Evolutionary conservation across 2,888 invertebrate species (phyloP), one percentile per base, ranked within the genome.

Genomic region (Macaria notata): DNA sequence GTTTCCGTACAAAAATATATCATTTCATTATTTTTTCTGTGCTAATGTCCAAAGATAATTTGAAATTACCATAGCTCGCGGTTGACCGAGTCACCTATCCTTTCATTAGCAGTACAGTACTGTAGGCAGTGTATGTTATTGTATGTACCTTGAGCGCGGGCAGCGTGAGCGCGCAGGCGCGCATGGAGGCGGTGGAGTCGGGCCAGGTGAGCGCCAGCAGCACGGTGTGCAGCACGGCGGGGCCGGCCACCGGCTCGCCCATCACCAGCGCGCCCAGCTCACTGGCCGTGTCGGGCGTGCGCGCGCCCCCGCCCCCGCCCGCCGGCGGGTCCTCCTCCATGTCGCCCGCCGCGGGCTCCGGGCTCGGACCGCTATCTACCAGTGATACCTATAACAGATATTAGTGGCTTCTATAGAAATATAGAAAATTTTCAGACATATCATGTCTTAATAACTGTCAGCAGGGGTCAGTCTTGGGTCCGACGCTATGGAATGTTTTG

Each of bases 111-210:
- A 19, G 19, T 19, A 19, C 19, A 36, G 7, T 36, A 7, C 33
- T 36, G 33, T 36, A 36, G 33, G 5, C 33, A 6, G 7, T 36
- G 7, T 6, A 36, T 36, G 3, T 0, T 6, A 36, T n/a, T 33
- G 6, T 4, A 33, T 33, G 6, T 36, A 58, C 58, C 49, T 58
- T 65, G 93, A 93, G 94, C 93, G 66, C 97, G 90, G 50, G 87
- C 94, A 95, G 93, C 43, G 95, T 94, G 31, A 97, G 88, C 54
- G 92, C 92, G 0, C 95, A 94, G n/a, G 97, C 96, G 76, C 96
- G 96, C 64, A 96, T 89, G 67, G 96, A 97, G 31, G 95, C 94
- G 49, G 93, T 93, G 59, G 97, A 96, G 84, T 98, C 98, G 70
- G 95, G 95, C 98, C 98, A 98, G 33, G 96, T 86, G 7, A 90